Conservation (phyloP, 2,888 invertebrate species). For the Euproctis similis region DNA sequence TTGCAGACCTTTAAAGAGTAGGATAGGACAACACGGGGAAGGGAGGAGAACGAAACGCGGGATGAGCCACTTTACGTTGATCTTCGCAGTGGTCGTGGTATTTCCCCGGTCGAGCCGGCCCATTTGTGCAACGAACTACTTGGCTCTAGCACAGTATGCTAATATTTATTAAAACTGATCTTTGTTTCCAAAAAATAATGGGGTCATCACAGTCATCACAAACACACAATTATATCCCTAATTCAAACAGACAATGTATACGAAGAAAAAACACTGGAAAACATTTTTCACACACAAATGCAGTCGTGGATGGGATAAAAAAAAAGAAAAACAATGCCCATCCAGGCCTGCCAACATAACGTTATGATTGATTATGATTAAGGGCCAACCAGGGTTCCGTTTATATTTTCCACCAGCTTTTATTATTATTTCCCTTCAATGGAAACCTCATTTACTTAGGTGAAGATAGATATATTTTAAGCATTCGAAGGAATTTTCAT, state of each 20-base stretch:
- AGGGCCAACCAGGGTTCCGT: constrained; percentile 16
- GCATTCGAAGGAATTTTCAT: not conserved
- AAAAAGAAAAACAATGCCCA: constrained; percentile 20
- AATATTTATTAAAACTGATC: no score
- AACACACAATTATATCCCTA: constrained; percentile 1
- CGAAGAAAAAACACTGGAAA: constrained; percentile 11
- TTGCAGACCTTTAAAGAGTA: no score
- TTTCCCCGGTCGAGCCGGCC: no score
- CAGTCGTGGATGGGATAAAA: constrained; percentile 11
- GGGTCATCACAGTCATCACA: constrained; percentile 1
- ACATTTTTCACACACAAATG: constrained; percentile 26
- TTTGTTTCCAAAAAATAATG: no score
- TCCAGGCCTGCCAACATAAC: constrained; percentile 17
- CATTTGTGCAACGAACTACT: no score
- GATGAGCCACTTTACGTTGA: no score
- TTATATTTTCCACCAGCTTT: constrained; percentile 14
- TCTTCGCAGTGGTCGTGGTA: no score
- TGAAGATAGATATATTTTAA: constrained; percentile 9
- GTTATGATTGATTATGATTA: constrained; percentile 40
- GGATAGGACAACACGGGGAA: no score
- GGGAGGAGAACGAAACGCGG: no score
- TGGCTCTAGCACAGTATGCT: no score
- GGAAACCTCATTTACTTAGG: constrained; percentile 16
- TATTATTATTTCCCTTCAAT: constrained; percentile 21
- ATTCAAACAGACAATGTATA: constrained; percentile 10